Conservation (phyloP, 2,888 invertebrate genomes). For the Calameuta pallipes region DNA sequence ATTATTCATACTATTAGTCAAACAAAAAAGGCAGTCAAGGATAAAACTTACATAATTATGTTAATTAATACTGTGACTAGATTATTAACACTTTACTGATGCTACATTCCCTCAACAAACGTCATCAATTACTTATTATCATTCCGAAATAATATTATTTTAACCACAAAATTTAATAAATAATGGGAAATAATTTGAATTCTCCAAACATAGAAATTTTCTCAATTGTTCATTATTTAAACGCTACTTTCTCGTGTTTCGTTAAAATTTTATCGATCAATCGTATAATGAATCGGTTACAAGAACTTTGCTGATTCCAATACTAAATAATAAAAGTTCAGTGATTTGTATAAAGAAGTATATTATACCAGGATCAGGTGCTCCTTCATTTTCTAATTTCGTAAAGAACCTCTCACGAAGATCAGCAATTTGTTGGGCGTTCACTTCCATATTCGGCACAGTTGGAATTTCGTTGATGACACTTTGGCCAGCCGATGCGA, state of each 20-base stretch:
- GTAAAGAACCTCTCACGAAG: constrained; percentile 58
- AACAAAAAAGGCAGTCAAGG: constrained; percentile 12
- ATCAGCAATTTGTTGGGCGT: constrained; percentile 48
- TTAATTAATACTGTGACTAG: neutral
- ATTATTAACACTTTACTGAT: neutral
- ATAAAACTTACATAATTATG: constrained; percentile 4
- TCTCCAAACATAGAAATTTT: neutral
- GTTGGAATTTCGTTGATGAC: constrained; percentile 24
- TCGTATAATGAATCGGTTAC: neutral
- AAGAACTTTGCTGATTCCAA: neutral
- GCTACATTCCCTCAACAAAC: neutral
- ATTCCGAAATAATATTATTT: neutral
- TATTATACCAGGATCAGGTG: constrained; percentile 48
- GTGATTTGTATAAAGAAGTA: neutral
- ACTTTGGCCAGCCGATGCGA: constrained; percentile 44
- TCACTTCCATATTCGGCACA: constrained; percentile 48
- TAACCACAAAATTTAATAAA: neutral
- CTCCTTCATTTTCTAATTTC: constrained; percentile 54
- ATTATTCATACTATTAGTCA: constrained; percentile 7
- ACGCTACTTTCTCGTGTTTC: neutral
- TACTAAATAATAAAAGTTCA: constrained; percentile 5
- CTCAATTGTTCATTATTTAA: neutral
- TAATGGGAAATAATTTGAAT: neutral
- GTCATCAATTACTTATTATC: neutral
- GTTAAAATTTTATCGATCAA: neutral